Base-by-base conservation (phyloP, 2,888 invertebrate species). In the Linnaemya tessellans region DNA sequence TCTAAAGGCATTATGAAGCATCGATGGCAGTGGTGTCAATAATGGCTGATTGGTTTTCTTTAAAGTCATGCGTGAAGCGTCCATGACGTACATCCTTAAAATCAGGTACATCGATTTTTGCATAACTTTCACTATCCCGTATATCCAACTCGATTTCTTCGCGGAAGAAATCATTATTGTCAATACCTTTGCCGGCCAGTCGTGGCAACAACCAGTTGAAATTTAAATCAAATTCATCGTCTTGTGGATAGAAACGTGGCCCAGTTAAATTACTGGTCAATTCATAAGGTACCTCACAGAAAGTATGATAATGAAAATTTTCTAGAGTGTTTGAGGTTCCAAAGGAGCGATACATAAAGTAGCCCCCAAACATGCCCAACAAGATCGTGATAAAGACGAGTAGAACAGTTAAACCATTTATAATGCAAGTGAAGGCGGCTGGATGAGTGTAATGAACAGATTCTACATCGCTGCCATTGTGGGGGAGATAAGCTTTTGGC, bases 1-100 rank as follows among this genome's bases (percentile, higher is more conserved):
- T 98, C 96, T 90, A 98, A 93, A 0, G 97, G 96, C 97, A 98
- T 97, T 20, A 97, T 95, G 93, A 98, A 99, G 93, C 99, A 99
- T 38, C 97, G 95, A 73, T 93, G 49, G 94, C 94, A 81, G 95
- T 95, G 18, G 94, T 93, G 92, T 98, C 97, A 82, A 97, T 95
- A 86, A 98, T 97, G 90, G 95, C 95, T 46, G 96, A 95, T 73
- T 94, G 92, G 88, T 96, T 96, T 88, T 95, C 94, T 87, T 95
- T 95, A 92, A 99, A 99, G 93, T 99, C 98, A 90, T 99, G 98
- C 88, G 98, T 95, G 90, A 98, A 98, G 86, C 97, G 95, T 75
- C 98, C 97, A 62, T 94, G 94, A 46, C 96, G 95, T 1, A 97
- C 97, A 87, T 96, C 96, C 86, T 95, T 95, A 90, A 97, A 97